Base-by-base conservation (phyloP, 1,140 invertebrate genomes). In the Goniozus legneri region DNA sequence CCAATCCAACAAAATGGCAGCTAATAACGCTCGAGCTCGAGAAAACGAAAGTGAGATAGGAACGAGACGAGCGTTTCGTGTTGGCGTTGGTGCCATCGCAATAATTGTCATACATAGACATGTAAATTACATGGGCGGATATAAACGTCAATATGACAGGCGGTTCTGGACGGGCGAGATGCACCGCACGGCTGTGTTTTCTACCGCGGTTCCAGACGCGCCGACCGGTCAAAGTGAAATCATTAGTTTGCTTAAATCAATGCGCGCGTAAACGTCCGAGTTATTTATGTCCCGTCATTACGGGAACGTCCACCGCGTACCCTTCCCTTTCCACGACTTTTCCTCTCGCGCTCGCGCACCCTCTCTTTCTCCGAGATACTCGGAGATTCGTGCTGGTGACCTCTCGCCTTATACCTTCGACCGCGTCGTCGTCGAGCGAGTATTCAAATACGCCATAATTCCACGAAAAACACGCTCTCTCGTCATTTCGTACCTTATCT, bases 241-340 rank as follows among this genome's bases (percentile, higher is more conserved):
- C 73, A 74, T 74, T 76, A 76, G 71, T 75, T 76, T 75, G 70
- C 72, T 76, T 76, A 71, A 76, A 75, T 76, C 73, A 76, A 76
- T 76, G 73, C 70, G 71, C 69, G 53, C 73, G 67, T 76, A 75
- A 76, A 76, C 54, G 73, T 76, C 73, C 62, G 56, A 56, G 66
- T 75, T 76, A 76, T 76, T 76, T 76, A 76, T 75, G 73, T 60
- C 62, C 67, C 68, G 61, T 76, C 71, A 75, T 76, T 76, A 76
- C 65, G 62, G 58, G 66, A 60, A 71, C 66, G 70, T 71, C 60
- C 67, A 67, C 61, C 66, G 22, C 33, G 47, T 65, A 65, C 59
- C 56, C 50, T 52, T 50, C 54, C 44, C 22, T 37, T 50, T 41
- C 37, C 39, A 31, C 41, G 42, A 21, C 50, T 54, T 52, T 59